Evolutionary conservation across 2,888 invertebrate genomes (phyloP).

Genomic region (Ennomos erosarius): DNA sequence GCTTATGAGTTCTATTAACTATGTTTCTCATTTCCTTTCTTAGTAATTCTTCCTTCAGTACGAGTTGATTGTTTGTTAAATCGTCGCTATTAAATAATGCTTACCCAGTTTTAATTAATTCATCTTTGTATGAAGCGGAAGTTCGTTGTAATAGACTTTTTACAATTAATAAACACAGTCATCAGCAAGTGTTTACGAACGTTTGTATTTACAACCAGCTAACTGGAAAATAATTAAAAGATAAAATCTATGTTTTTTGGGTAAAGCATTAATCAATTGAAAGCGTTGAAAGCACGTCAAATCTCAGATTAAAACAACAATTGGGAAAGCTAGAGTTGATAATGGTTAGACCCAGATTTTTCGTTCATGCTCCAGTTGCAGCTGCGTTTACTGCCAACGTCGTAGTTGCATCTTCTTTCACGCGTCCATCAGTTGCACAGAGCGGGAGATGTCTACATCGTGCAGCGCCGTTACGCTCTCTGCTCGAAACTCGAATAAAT

Average conservation of each 20-base stretch:
- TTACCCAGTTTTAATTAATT: constrained; percentile 33
- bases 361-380: constrained; percentile 36
- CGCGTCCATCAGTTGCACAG: constrained; percentile 36
- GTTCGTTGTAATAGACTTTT: constrained; percentile 34
- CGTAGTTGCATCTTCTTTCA: constrained; percentile 35
- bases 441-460: constrained; percentile 34
- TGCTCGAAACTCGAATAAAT: constrained; percentile 42
- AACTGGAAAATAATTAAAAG: constrained; percentile 9
- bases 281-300: constrained; percentile 18
- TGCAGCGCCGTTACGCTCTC: constrained; percentile 51
- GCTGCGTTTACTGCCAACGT: constrained; percentile 14
- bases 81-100: constrained; percentile 23
- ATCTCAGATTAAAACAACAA: constrained; percentile 13
- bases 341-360: constrained; percentile 26
- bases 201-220: constrained; percentile 24
- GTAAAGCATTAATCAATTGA: constrained; percentile 3
- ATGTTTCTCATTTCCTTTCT: constrained; percentile 49
- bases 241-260: constrained; percentile 14
- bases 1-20: constrained; percentile 18
- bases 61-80: constrained; percentile 31
- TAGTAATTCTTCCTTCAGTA: constrained; percentile 37
- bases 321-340: constrained; percentile 11
- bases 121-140: constrained; percentile 44
- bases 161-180: constrained; percentile 17
- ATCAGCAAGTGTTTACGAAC: constrained; percentile 33